These are phyloP conservation scores for Dipodomys merriami DNA, from an alignment of 2,113 vertebrate genomes.

Conservation along the genomic window DNA sequence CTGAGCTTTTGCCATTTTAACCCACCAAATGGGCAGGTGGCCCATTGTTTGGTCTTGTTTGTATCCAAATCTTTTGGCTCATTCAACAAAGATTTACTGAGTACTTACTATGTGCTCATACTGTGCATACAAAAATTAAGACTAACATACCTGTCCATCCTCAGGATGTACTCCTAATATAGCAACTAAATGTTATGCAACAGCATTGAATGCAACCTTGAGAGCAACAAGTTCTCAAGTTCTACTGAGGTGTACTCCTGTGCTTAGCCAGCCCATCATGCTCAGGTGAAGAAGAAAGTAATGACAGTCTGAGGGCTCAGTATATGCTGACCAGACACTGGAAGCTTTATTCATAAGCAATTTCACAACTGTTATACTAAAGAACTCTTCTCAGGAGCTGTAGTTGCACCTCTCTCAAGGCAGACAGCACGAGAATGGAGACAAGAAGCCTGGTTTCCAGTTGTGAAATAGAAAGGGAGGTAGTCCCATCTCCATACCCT, in stretches of 20 bases:
- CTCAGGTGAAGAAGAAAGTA: neutral
- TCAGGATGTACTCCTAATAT: neutral
- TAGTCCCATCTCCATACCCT: neutral
- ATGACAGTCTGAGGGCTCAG: neutral
- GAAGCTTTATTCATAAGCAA: neutral
- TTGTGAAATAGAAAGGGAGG: neutral
- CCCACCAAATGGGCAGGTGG: neutral
- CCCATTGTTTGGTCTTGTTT: constrained; percentile 31
- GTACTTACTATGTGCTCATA: neutral
- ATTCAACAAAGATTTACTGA: neutral
- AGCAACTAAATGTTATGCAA: neutral
- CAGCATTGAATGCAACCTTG: neutral
- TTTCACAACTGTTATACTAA: neutral
- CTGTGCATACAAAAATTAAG: neutral
- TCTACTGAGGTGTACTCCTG: neutral
- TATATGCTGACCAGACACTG: neutral
- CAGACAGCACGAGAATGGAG: neutral
- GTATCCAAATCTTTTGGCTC: constrained; percentile 32
- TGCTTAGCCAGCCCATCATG: neutral
- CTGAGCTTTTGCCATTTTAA: constrained; percentile 18
- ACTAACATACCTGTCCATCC: neutral
- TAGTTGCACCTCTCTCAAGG: neutral
- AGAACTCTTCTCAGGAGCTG: neutral
- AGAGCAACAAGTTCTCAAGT: neutral
- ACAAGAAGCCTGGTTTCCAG: neutral